A percentile compares a stretch with the other conserved stretches of the same genome.
Conservation (phyloP, 2,888 invertebrate species). For the Syritta pipiens region DNA sequence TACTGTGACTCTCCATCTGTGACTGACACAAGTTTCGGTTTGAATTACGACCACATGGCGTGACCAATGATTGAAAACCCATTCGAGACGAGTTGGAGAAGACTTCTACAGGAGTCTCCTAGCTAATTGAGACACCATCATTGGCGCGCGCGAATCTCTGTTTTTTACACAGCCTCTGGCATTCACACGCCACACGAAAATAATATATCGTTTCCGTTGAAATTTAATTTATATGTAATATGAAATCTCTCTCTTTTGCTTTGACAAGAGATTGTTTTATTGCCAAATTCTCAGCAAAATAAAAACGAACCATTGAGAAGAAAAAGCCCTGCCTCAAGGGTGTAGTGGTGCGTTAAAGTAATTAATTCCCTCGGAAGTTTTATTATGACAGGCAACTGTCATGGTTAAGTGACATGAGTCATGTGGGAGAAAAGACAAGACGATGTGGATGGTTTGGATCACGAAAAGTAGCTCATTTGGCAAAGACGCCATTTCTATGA, state of each 20-base stretch:
- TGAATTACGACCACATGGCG: background rate
- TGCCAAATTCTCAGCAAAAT: conserved; percentile 3
- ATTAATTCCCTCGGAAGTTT: conserved; percentile 18
- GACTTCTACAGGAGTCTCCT: background rate
- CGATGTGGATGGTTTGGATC: too few species aligned
- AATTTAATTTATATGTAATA: too few species aligned
- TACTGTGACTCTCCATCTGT: too few species aligned
- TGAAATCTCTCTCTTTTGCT: too few species aligned
- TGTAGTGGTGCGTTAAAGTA: conserved; percentile 8
- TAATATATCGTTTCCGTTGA: too few species aligned
- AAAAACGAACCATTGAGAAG: background rate
- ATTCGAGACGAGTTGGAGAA: background rate
- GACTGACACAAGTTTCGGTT: background rate
- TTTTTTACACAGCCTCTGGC: background rate
- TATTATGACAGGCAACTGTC: conserved; percentile 34
- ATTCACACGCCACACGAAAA: background rate
- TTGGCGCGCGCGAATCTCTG: too few species aligned
- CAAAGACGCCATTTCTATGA: conserved; percentile 14
- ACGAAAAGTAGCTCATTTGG: conserved; percentile 37
- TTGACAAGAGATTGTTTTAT: background rate
- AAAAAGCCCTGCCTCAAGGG: background rate
- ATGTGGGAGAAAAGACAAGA: conserved; percentile 6
- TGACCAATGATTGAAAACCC: conserved; percentile 4
- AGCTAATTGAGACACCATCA: background rate
- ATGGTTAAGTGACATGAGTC: conserved; percentile 21